phyloP scores from a whole-genome alignment of 1,140 invertebrate species.

The Hycleus cichorii region DNA sequence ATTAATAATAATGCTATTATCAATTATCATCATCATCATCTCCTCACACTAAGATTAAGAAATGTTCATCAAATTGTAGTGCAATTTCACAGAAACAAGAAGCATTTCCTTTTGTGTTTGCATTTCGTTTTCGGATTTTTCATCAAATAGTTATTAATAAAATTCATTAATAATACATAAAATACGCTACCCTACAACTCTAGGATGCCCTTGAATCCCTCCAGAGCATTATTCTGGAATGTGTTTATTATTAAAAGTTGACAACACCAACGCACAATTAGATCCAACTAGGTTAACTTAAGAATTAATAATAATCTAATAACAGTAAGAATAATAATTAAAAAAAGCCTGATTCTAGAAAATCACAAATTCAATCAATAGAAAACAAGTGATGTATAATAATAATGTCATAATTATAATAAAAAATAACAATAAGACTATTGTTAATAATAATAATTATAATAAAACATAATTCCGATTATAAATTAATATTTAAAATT shows the following conservation, averaged over 20 bases:
- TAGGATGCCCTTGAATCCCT: slow-evolving; percentile 43
- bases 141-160: no score
- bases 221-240: slow-evolving; percentile 41
- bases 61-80: neutral
- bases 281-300: neutral
- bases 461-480: no score
- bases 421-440: no score
- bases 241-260: slow-evolving; percentile 22
- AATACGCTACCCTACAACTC: slow-evolving; percentile 24
- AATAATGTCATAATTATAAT: no score
- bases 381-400: no score
- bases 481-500: no score
- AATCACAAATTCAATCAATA: no score
- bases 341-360: neutral
- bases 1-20: no score
- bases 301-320: neutral
- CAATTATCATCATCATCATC: neutral
- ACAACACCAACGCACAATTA: neutral
- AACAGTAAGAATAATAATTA: neutral
- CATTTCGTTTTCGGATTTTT: no score
- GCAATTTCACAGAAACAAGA: neutral
- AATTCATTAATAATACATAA: neutral
- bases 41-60: neutral
- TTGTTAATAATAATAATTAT: no score
- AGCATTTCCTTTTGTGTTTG: no score